A percentile compares a stretch with the other conserved stretches of the same genome.
Conservation (phyloP, 2,113 vertebrate genomes). For the Petrocephalus microphthalmus region DNA sequence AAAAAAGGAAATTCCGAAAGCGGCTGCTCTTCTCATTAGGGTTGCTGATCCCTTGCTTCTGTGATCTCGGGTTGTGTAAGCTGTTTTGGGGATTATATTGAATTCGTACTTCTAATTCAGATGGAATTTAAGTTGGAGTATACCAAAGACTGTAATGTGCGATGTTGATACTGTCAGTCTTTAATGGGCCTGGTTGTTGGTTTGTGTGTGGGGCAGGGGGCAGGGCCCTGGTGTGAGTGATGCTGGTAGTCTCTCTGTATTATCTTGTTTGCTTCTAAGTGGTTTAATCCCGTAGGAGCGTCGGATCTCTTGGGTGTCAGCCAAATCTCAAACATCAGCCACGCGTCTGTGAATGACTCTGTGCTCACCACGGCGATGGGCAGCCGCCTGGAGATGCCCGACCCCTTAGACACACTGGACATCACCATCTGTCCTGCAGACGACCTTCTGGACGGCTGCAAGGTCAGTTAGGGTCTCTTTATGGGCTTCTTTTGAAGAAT, state of each 20-base stretch:
- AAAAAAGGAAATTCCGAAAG: neutral
- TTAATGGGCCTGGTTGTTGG: neutral
- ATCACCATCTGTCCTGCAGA: slow-evolving; percentile 71
- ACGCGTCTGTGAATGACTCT: slow-evolving; percentile 74
- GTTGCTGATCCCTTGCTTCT: neutral
- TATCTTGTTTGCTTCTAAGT: neutral
- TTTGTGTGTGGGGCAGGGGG: neutral
- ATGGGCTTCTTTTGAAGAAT: neutral
- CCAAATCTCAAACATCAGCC: slow-evolving; percentile 79
- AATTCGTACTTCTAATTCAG: neutral
- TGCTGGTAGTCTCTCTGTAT: neutral
- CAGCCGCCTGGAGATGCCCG: slow-evolving; percentile 67
- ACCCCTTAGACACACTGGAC: slow-evolving; percentile 76
- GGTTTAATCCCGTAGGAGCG: slow-evolving; percentile 38
- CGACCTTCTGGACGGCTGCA: slow-evolving; percentile 88
- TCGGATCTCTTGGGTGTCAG: slow-evolving; percentile 78
- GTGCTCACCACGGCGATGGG: slow-evolving; percentile 56
- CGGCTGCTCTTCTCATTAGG: neutral
- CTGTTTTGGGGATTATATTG: neutral
- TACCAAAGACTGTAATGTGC: neutral
- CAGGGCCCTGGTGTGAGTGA: neutral
- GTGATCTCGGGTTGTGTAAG: neutral
- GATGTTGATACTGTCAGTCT: neutral
- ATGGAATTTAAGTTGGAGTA: neutral
- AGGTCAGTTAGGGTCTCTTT: slow-evolving; percentile 58